Evolutionary conservation across 2,888 invertebrate genomes (phyloP).

Genomic region (Tinea trinotella): DNA sequence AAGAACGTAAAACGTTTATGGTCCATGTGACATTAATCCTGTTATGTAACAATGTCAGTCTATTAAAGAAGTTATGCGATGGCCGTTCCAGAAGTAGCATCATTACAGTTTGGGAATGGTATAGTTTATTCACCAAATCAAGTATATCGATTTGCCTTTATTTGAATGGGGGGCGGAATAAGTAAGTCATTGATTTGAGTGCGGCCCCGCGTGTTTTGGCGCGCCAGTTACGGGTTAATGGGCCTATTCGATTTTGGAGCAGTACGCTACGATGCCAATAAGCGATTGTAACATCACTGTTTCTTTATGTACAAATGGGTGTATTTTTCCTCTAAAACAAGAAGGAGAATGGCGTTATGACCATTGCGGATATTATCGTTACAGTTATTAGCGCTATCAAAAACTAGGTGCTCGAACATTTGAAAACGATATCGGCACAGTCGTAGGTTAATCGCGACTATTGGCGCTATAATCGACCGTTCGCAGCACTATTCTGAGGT

Average conservation of each 20-base stretch:
- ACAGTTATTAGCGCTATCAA: conserved; percentile 9
- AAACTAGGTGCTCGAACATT: conserved; percentile 17
- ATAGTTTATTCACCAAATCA: not conserved
- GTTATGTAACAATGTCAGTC: not conserved
- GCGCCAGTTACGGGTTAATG: conserved; percentile 42
- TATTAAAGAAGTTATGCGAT: not conserved
- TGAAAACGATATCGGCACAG: conserved; percentile 9
- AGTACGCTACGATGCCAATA: conserved; percentile 36
- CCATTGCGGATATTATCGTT: not conserved
- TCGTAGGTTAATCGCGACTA: conserved; percentile 43
- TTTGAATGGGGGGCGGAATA: conserved; percentile 30
- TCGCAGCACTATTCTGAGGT: conserved; percentile 30
- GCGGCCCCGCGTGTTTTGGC: conserved; percentile 39
- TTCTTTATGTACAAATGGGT: not conserved
- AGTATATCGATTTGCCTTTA: conserved; percentile 25
- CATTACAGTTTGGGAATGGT: not conserved
- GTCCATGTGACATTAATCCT: not conserved
- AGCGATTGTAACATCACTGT: conserved; percentile 22
- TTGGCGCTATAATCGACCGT: conserved; percentile 47
- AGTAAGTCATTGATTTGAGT: conserved; percentile 51
- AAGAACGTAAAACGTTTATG: not conserved
- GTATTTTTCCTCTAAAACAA: not conserved
- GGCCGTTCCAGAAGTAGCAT: not conserved
- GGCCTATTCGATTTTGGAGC: conserved; percentile 42
- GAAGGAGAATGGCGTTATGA: not conserved